phyloP scores from a whole-genome alignment of 2,888 invertebrate genomes.

The Amorpha juglandis region DNA sequence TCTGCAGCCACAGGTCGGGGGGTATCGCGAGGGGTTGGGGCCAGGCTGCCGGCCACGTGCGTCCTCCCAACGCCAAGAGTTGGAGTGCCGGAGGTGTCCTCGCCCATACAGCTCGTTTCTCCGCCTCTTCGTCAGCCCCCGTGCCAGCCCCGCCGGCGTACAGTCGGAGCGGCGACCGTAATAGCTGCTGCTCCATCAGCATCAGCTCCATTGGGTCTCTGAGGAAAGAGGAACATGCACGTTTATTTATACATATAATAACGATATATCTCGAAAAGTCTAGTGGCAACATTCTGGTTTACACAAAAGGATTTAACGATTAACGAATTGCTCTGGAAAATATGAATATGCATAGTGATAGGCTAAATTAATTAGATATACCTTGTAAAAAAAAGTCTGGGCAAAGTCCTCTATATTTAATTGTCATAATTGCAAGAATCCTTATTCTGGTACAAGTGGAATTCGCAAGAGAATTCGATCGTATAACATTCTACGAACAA shows the following conservation, averaged over 20 bases:
- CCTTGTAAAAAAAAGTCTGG: too few relatives aligned
- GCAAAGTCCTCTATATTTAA: neutral
- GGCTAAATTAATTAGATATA: too few relatives aligned
- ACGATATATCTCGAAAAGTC: too few relatives aligned
- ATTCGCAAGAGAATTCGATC: slow-evolving; percentile 25
- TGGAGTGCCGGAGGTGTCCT: slow-evolving; percentile 77
- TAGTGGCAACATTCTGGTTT: too few relatives aligned
- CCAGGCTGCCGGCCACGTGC: slow-evolving; percentile 93
- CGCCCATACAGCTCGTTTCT: slow-evolving; percentile 84
- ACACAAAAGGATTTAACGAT: too few relatives aligned
- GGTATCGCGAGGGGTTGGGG: slow-evolving; percentile 94
- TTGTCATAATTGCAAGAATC: neutral
- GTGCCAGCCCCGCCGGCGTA: slow-evolving; percentile 86
- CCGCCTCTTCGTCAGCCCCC: slow-evolving; percentile 82
- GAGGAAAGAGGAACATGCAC: slow-evolving; percentile 54
- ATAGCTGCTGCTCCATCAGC: slow-evolving; percentile 90
- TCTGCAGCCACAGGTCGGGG: slow-evolving; percentile 97
- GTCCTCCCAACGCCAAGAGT: slow-evolving; percentile 84
- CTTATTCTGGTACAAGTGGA: slow-evolving; percentile 33
- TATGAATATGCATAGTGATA: too few relatives aligned
- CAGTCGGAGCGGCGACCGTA: slow-evolving; percentile 86
- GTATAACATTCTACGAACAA: slow-evolving; percentile 53
- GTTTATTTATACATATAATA: neutral
- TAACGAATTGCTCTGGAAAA: too few relatives aligned
- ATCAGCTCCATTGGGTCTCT: slow-evolving; percentile 92